Base-by-base conservation (phyloP, 2,888 invertebrate species). In the Anoplius nigerrimus region DNA sequence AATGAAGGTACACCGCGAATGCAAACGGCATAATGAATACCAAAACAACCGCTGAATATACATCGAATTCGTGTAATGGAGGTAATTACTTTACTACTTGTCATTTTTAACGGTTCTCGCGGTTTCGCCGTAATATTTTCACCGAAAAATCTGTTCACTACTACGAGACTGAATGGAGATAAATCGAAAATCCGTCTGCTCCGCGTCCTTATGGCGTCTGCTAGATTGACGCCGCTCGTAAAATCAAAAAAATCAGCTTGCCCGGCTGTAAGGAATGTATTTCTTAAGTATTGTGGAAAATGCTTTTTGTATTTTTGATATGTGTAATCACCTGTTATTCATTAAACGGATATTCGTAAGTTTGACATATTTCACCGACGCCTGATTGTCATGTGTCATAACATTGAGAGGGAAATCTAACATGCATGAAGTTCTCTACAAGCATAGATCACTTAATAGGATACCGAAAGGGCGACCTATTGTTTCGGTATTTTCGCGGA, bases 171-270 rank as follows among this genome's bases (percentile, higher is more conserved):
- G 27, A 52, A 57, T 56, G 55, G 62, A 62, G 59, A 63, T 24
- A 54, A 74, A 69, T 72, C 59, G 75, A 83, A 87, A 87, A 85
- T 78, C 87, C 88, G 89, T 89, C 89, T 89, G 89, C 89, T 88
- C 83, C 85, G 86, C 87, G 86, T 85, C 86, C 82, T 82, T 84
- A 88, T 88, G 88, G 88, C 89, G 89, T 89, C 89, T 89, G 89
- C 89, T 89, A 89, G 85, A 77, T 75, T 81, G 82, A 82, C 80
- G 83, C 86, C 79, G 78, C 79, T 76, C 69, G 62, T 52, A 58
- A 66, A 70, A 72, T 54, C 69, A 69, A 52, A 71, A 46, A 59
- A 51, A 51, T 46, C 22, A 42, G 18, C 43, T 16, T 13, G 1
- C 21, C 34, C 34, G 34, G 6, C 11, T 11, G 34, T 11, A 34